A percentile compares a stretch with the other conserved stretches of the same genome.
Evolutionary conservation across 1,140 invertebrate species (phyloP).

Genomic region (Adelges cooleyi): DNA sequence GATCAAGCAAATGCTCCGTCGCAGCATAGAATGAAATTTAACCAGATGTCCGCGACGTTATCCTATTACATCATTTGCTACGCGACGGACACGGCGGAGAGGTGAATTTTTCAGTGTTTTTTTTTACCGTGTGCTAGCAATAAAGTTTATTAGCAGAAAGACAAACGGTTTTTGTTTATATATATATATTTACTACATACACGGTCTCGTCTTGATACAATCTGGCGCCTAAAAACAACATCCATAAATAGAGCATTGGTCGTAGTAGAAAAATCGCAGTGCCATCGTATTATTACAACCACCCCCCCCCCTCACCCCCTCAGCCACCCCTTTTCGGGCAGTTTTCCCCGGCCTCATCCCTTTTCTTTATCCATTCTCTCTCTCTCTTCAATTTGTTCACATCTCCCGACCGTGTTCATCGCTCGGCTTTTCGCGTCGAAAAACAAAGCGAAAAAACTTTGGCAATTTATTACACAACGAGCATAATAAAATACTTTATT

Average conservation of each 20-base stretch:
- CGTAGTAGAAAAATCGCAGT: background rate
- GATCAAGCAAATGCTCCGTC: too few species aligned
- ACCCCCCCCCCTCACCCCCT: background rate
- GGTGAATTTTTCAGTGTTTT: too few species aligned
- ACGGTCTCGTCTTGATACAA: constrained; percentile 18
- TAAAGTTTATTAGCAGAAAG: too few species aligned
- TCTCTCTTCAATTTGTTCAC: background rate
- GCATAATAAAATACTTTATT: constrained; percentile 27
- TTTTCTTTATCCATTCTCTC: background rate
- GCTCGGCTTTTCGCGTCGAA: too few species aligned
- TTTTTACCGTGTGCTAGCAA: too few species aligned
- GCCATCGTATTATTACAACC: constrained; percentile 10
- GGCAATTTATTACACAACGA: background rate
- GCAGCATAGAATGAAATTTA: too few species aligned
- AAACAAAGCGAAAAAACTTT: background rate
- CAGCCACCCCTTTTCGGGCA: background rate
- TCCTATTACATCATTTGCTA: too few species aligned
- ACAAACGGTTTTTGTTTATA: too few species aligned
- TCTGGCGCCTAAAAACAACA: constrained; percentile 23
- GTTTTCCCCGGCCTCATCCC: too few species aligned
- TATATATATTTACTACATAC: background rate
- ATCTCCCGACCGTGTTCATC: too few species aligned
- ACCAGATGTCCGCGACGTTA: too few species aligned
- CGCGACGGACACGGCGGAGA: too few species aligned
- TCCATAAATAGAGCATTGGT: constrained; percentile 14